Conservation (phyloP, 1,140 invertebrate genomes). For the Drosophila eugracilis region DNA sequence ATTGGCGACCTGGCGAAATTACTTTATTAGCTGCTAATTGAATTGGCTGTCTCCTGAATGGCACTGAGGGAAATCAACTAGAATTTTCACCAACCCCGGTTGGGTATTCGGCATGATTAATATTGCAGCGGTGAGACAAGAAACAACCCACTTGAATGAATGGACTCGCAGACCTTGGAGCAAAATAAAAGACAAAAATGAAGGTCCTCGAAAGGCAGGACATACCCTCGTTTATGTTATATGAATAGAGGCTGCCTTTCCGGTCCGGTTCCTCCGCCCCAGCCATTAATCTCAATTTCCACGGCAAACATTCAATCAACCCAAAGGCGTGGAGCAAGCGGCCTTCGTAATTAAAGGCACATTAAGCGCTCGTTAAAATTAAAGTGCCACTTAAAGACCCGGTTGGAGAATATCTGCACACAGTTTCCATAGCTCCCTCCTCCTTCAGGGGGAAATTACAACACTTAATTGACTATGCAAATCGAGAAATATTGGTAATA, state of each 20-base stretch:
- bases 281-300: slow-evolving; percentile 72
- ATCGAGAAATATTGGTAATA: slow-evolving; percentile 42
- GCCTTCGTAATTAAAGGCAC: slow-evolving; percentile 69
- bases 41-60: slow-evolving; percentile 44
- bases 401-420: slow-evolving; percentile 11
- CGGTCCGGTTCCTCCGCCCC: slow-evolving; percentile 18
- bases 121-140: slow-evolving; percentile 33
- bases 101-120: slow-evolving; percentile 36
- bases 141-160: slow-evolving; percentile 2
- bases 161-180: neutral
- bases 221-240: slow-evolving; percentile 58
- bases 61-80: neutral
- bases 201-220: slow-evolving; percentile 10
- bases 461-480: slow-evolving; percentile 34
- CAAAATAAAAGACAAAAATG: slow-evolving; percentile 16
- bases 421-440: slow-evolving; percentile 15
- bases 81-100: neutral
- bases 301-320: slow-evolving; percentile 74
- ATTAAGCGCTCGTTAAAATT: slow-evolving; percentile 78
- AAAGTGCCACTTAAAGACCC: slow-evolving; percentile 58
- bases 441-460: slow-evolving; percentile 9
- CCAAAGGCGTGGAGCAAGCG: slow-evolving; percentile 27
- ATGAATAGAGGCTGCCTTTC: slow-evolving; percentile 47
- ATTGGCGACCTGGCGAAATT: slow-evolving; percentile 52
- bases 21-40: slow-evolving; percentile 69